Evolutionary conservation across 2,888 invertebrate genomes (phyloP), one percentile per base, ranked within the genome.

Genomic region (Drosophila anceps): DNA sequence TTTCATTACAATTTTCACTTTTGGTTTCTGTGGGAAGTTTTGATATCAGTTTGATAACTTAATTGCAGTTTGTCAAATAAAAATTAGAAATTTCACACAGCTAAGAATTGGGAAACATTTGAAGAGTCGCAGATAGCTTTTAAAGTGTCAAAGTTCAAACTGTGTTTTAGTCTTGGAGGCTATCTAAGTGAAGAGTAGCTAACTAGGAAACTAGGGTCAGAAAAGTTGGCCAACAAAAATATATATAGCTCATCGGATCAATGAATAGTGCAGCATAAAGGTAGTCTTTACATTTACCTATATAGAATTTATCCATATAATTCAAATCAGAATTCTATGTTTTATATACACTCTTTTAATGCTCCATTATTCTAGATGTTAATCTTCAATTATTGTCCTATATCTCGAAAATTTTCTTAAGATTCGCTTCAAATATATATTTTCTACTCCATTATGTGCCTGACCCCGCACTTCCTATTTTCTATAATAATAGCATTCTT

Each of bases 1-100:
- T 90, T 84, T 76, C 72, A 88, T 88, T 79, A 82, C 81, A 86
- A 86, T 86, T 86, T 86, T 79, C 88, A 84, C 82, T 76, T 81
- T 72, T 67, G 68, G 60, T 37, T 31, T 50, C 54, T 68, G 69
- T 63, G 78, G 80, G 63, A 78, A 78, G 51, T 46, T 50, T 43
- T 62, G 55, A 46, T 39, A 39, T 31, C 24, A 50, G 53, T 31
- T 39, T 48, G 43, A 55, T 51, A 58, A 43, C 13, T 39, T 33
- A 37, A 69, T 55, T 35, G 29, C 13, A 12, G n/a, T 8, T 46
- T 44, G 7, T 33, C 59, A 18, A 41, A 35, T 15, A 43, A 27
- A 39, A 37, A n/a, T 39, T 37, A 12, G 51, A 15, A 2, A 12
- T 15, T 64, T 48, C 48, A 18, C 62, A 33, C 27, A 64, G 48